Base-by-base conservation (phyloP, 2,888 invertebrate species). In the Macrosiphum euphorbiae region DNA sequence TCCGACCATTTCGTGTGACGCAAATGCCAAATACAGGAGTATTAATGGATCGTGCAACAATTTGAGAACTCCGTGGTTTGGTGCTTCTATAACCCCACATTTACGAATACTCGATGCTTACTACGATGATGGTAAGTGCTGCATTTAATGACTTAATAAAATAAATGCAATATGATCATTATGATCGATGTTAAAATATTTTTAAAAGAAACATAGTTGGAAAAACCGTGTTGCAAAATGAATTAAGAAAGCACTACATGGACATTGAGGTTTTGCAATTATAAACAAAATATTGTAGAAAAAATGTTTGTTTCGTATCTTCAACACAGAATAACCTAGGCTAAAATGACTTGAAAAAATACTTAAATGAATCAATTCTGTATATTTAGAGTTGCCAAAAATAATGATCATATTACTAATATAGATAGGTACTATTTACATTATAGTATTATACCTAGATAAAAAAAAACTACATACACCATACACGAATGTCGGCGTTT, bases 41-140 rank as follows among this genome's bases (percentile, higher is more conserved):
- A 97, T 98, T 94, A 99, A 99, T 96, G 99, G 99, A 0, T 97
- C 98, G 1, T 99, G 99, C 96, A 99, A 99, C 96, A 99, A 99
- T 96, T 96, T 98, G 89, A 96, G 97, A 94, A 97, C 98, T 95
- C 98, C 99, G 0, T 97, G 97, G 24, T 97, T 98, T 97, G 99
- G 99, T 28, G 96, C 97, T 91, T 97, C 98, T 0, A 97, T 97
- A 95, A 97, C 97, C 0, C 97, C 97, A 89, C 94, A 94, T 26
- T 87, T 95, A 50, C 90, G 95, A 61, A 44, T 95, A 28, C 55
- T 95, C 85, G 94, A 94, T 35, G 94, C 95, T 50, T 89, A 61
- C 26, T 95, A 95, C 35, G 86, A 35, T 16, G 95, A 95, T 94
- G 95, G 95, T 95, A 91, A 94, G 78, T 90, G 13, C 11, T 26